Percentiles rank a stretch among this genome's conserved stretches.
phyloP scores from a whole-genome alignment of 2,797 vertebrate species.

The Saxicola maurus region DNA sequence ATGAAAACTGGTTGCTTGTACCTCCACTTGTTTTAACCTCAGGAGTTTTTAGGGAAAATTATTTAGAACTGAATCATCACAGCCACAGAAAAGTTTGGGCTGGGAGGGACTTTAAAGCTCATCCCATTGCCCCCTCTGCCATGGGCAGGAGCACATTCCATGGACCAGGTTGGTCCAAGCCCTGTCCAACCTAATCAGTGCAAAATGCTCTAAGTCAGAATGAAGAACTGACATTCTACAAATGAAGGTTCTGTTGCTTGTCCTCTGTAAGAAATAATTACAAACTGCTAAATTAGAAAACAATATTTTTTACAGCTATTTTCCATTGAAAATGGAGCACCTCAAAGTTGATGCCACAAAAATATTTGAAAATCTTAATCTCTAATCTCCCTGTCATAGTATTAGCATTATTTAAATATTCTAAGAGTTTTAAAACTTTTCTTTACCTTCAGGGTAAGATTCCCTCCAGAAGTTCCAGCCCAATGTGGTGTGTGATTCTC shows the following conservation, averaged over 20 bases:
- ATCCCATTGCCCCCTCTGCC: not conserved
- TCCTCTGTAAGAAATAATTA: not conserved
- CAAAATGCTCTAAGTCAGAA: not conserved
- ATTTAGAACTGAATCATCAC: not conserved
- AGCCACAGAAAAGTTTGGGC: not conserved
- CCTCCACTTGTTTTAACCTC: not conserved
- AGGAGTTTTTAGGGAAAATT: not conserved
- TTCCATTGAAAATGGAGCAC: not conserved
- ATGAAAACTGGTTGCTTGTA: not conserved
- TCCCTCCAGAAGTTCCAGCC: not conserved
- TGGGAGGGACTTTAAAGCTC: not conserved
- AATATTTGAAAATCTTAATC: not conserved
- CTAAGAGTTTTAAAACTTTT: not conserved
- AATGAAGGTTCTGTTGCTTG: not conserved
- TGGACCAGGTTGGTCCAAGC: not conserved
- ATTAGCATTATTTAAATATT: not conserved
- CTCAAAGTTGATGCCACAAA: not conserved
- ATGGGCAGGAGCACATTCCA: not conserved
- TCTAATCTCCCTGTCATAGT: rapidly evolving
- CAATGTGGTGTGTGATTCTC: not conserved
- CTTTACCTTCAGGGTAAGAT: not conserved
- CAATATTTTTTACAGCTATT: not conserved
- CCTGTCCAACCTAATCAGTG: not conserved
- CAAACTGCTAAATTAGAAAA: not conserved
- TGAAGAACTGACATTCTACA: not conserved